Evolutionary conservation across 2,113 vertebrate species (phyloP).

Genomic region (Tragulus kanchil): DNA sequence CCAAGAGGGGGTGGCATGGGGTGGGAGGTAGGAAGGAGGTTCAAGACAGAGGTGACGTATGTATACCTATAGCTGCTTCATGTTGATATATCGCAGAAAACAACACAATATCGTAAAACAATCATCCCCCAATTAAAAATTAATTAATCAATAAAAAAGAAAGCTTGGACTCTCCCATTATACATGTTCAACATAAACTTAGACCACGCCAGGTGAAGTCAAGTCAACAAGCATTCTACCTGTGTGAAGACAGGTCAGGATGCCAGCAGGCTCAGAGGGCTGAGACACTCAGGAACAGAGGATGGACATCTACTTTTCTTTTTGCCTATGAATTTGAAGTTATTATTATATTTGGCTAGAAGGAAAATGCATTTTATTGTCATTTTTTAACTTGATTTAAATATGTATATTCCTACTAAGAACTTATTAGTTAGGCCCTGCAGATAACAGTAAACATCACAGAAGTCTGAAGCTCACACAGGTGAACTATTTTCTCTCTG

Average conservation of each 20-base stretch:
- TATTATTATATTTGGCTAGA: background rate
- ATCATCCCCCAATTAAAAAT: background rate
- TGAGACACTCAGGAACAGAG: background rate
- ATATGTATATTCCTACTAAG: background rate
- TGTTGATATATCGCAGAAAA: background rate
- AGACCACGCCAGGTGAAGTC: background rate
- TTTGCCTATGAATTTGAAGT: background rate
- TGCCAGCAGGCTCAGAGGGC: background rate
- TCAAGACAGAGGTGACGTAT: background rate
- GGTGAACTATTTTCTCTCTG: conserved; percentile 1
- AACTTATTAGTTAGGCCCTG: background rate
- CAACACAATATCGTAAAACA: background rate
- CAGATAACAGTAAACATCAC: background rate
- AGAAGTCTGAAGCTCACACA: background rate
- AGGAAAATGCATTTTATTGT: background rate
- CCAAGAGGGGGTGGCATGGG: background rate
- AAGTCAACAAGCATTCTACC: background rate
- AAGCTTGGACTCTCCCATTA: background rate
- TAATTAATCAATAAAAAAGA: background rate
- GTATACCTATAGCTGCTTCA: background rate
- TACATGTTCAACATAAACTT: background rate
- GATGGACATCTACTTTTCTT: background rate
- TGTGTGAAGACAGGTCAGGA: background rate
- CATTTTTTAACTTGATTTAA: conserved; percentile 13
- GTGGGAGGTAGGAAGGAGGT: background rate